Evolutionary conservation across 2,113 vertebrate species (phyloP), one percentile per base, ranked within the genome.

Genomic region (Azemiops feae): DNA sequence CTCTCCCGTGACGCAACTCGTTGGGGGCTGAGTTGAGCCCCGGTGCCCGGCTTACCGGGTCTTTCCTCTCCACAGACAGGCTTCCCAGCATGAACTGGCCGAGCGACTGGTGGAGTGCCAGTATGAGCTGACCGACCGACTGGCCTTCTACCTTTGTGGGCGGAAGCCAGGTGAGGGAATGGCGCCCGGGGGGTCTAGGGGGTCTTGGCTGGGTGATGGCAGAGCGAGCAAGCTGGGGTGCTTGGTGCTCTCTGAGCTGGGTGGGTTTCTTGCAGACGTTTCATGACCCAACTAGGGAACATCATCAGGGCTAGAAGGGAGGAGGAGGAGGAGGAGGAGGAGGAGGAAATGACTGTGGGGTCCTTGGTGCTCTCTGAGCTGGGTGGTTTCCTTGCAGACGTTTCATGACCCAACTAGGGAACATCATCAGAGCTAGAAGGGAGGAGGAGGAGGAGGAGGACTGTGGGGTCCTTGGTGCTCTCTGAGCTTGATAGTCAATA

Each of bases 51-150:
- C 95, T 60, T 95, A 16, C 93, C 89, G 91, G n/a, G 2, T 8
- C 91, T 91, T 86, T 89, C 0, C 1, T 0, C 91, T 94, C 95
- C 96, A 89, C 97, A 99, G 99, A 98, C 99, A 99, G 97, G 99
- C 99, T 2, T 99, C 99, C 55, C 99, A 99, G 95, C 97, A 99
- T 58, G 99, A 99, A 95, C 98, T 99, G 92, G 99, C 99, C 0
- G 99, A 99, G 97, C 97, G 99, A 30, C 98, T 99, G 95, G 99
- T 99, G 45, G 99, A 99, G 97, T 99, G 99, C 97, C 99, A 99
- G 96, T 99, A 99, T 3, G 99, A 99, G 97, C 98, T 99, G 96
- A 99, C 99, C 0, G 99, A 99, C 98, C 97, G 99, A 60, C 97
- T 99, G 95, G 99, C 99, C 74, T 99, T 99, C 96, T 99, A 99